These are phyloP conservation scores for Porites australiensis DNA, from an alignment of 64 coral and sea anemone species.

Conservation along the genomic window DNA sequence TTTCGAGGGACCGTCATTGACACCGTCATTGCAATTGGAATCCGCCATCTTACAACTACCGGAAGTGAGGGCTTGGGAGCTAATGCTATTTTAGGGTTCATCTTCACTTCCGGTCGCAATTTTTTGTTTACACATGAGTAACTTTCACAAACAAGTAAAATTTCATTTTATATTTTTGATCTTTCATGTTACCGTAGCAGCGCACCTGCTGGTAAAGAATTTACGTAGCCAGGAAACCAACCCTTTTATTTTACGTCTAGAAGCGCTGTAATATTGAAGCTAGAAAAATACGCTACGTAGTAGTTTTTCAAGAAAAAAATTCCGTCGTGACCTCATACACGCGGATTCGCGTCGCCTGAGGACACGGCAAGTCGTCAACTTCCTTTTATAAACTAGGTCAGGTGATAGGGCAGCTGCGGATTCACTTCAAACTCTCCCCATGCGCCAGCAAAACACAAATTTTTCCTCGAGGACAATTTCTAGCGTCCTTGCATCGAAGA, in stretches of 20 bases:
- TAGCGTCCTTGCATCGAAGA: background rate
- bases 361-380: background rate
- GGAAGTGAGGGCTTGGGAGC: background rate
- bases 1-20: conserved; percentile 3
- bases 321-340: background rate
- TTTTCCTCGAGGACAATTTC: background rate
- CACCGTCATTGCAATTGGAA: background rate
- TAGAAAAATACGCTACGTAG: background rate
- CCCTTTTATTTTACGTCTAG: background rate
- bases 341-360: background rate
- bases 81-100: background rate
- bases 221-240: conserved; percentile 34
- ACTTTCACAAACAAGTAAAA: background rate
- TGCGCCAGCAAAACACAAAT: background rate
- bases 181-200: conserved; percentile 28
- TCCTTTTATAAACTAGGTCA: conserved; percentile 13
- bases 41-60: conserved; percentile 45
- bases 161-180: background rate
- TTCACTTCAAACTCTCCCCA: background rate
- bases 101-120: conserved; percentile 22
- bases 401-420: conserved; percentile 24
- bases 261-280: background rate
- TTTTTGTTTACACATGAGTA: conserved; percentile 20
- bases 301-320: background rate
- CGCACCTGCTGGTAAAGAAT: conserved; percentile 34